Percentiles rank a stretch among this genome's conserved stretches.
phyloP scores from a whole-genome alignment of 1,140 invertebrate genomes.

The Drosophila orena region DNA sequence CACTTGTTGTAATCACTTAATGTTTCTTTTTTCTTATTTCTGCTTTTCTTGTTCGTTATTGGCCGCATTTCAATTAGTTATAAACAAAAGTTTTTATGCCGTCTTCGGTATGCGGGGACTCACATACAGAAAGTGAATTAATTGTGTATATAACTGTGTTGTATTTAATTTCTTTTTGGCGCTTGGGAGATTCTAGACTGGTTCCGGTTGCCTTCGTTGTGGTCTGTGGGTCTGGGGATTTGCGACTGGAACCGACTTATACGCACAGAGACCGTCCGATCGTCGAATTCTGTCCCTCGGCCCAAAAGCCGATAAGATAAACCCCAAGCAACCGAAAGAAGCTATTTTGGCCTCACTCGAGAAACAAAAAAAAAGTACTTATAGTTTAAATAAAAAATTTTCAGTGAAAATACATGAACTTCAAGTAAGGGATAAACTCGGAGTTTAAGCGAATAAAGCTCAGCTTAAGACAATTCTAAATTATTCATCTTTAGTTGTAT shows the following conservation, averaged over 20 bases:
- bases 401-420: background rate
- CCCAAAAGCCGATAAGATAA: slow-evolving; percentile 35
- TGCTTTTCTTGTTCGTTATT: slow-evolving; percentile 2
- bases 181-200: slow-evolving; percentile 25
- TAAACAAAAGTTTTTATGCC: slow-evolving; percentile 19
- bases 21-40: slow-evolving; percentile 10
- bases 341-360: slow-evolving; percentile 6
- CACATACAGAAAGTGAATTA: slow-evolving; percentile 29
- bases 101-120: slow-evolving; percentile 5
- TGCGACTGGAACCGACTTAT: slow-evolving; percentile 22
- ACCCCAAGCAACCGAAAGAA: slow-evolving; percentile 13
- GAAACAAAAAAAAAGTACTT: background rate
- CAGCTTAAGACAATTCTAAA: too few species aligned
- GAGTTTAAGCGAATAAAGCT: background rate
- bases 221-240: slow-evolving; percentile 18
- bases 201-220: slow-evolving; percentile 22
- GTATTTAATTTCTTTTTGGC: slow-evolving; percentile 16
- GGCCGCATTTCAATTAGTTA: slow-evolving; percentile 36
- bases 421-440: background rate
- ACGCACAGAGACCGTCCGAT: slow-evolving; percentile 19
- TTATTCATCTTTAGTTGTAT: too few species aligned
- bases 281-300: slow-evolving; percentile 6
- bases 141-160: slow-evolving; percentile 22
- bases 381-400: slow-evolving; percentile 1
- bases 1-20: background rate